Base-by-base conservation (phyloP, 1,140 invertebrate species). In the Reticulitermes speratus region DNA sequence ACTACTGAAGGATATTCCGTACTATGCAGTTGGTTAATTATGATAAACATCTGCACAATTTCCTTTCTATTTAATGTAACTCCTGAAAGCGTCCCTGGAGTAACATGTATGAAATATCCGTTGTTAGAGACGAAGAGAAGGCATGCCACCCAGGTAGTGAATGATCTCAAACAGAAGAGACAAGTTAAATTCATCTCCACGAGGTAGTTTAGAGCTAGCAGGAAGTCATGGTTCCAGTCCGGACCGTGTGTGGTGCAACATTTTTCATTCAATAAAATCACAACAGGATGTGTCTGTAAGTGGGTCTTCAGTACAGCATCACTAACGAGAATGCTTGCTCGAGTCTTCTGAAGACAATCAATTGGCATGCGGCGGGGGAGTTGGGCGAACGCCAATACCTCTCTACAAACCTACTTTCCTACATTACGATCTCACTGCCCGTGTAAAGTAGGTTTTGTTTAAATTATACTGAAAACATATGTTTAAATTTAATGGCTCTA, bases 201-300 rank as follows among this genome's bases (percentile, higher is more conserved):
- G 5, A 16, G n/a, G 25, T 75, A 75, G 65, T 30, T 25, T 25
- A 75, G 2, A 25, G n/a, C 65, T 9, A 75, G n/a, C 65, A 75
- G n/a, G 65, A 75, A 75, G 65, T 75, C 65, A 14, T 75, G 65
- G 25, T 30, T 75, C 65, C 7, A 75, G 65, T 75, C 65, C 65
- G 8, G 25, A 75, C n/a, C 65, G 65, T 75, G 65, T 75, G 65
- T n/a, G 65, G 25, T 75, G 65, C 11, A 65, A 75, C 65, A 75
- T 75, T 75, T 75, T 65, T 65, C 59, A 65, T 65, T 65, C 59
- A n/a, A n/a, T 65, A 65, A 65, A 65, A 65, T 65, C 65, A 75
- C 65, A 75, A 75, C 65, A 75, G 65, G 65, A 75, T 75, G 14
- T 16, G 52, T 75, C n/a, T 16, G 8, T 30, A 75, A 75, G 25